Evolutionary conservation across 64 coral and sea anemone species (phyloP), one percentile per base, ranked within the genome.

Genomic region (Dendrophyllia cribrosa): DNA sequence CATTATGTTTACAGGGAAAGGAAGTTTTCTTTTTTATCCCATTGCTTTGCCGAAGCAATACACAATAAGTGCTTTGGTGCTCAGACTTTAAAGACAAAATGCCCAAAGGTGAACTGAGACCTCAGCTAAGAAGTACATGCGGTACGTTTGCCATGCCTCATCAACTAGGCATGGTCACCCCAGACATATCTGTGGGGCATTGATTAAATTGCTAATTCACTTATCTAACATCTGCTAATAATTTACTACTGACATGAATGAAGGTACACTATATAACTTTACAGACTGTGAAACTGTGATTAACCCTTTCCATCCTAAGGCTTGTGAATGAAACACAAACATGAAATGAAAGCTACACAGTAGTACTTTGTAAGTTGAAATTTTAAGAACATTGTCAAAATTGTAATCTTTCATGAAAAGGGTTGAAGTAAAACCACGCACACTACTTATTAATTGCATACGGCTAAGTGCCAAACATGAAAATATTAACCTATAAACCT

Each of bases 111-210:
- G 58, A 20, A 45, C 80, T 68, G 62, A 63, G 80, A 68, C 60
- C 80, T 51, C n/a, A 68, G 80, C 80, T 84, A 84, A 84, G 80
- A 84, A 84, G 80, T 84, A 84, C 80, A 84, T 49, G 80, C 67
- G 80, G 80, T 84, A 67, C 24, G n/a, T 84, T 60, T 14, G 62
- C 61, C 80, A 84, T 43, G 45, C 80, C 80, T 84, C 51, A 68
- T 67, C 44, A 67, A 4, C 44, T 10, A 14, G 61, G 80, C n/a
- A 9, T 51, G 80, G 44, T 21, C 20, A 83, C 9, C 14, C 77
- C 77, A 80, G 24, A 80, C 24, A 34, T 22, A 7, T 13, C 45
- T 13, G 15, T 51, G 61, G 11, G 80, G 43, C 67, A 23, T n/a
- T 77, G 13, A 43, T 67, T 46, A 66, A 50, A 84, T 68, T 8